Conservation (phyloP, 1,140 invertebrate genomes). For the Galendromus occidentalis region DNA sequence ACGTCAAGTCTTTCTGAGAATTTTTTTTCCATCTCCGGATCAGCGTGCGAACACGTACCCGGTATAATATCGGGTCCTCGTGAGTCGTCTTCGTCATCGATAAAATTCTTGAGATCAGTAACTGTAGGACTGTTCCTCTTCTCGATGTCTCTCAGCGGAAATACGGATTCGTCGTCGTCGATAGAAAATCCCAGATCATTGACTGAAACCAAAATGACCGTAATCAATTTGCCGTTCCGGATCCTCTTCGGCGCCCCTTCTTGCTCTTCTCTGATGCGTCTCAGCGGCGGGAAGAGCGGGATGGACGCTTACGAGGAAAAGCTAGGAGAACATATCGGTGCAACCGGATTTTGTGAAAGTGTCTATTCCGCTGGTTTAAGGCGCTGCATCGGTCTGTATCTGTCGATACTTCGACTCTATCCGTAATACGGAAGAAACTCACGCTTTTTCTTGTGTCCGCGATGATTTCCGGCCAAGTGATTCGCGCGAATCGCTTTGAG, state of each 20-base stretch:
- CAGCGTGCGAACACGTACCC: neutral
- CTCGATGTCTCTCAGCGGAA: neutral
- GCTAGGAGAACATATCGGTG: neutral
- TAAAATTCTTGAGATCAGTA: constrained; percentile 10
- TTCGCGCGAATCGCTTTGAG: neutral
- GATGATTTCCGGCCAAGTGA: neutral
- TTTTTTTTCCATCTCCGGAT: neutral
- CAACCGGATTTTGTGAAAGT: neutral
- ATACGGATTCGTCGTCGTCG: constrained; percentile 7
- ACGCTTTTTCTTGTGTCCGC: neutral
- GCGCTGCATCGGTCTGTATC: too few relatives aligned
- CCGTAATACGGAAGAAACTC: neutral
- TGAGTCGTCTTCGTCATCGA: neutral
- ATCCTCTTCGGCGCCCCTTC: too few relatives aligned
- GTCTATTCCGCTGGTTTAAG: neutral
- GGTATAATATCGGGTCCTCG: neutral
- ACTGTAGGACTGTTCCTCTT: neutral
- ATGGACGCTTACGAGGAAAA: neutral
- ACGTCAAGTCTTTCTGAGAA: neutral
- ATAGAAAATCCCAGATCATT: neutral
- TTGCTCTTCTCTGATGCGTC: neutral
- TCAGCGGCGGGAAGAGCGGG: neutral
- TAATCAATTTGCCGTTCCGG: neutral
- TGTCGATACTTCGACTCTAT: too few relatives aligned
- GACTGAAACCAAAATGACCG: neutral